phyloP scores from a whole-genome alignment of 2,888 invertebrate species.

The Carabus problematicus region DNA sequence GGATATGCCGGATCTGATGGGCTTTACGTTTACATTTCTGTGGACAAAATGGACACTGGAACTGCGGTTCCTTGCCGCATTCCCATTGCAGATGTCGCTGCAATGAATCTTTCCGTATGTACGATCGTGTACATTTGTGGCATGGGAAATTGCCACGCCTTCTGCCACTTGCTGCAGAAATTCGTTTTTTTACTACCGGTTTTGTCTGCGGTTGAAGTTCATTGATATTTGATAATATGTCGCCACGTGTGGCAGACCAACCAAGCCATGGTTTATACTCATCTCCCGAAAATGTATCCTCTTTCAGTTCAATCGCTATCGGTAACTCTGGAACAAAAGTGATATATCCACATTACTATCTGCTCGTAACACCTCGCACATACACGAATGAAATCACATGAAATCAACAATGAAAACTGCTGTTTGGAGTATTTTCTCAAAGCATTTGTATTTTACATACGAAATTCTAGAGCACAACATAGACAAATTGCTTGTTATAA shows the following conservation, averaged over 20 bases:
- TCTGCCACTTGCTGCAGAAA: constrained; percentile 59
- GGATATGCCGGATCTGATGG: constrained; percentile 65
- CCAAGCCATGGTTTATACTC: constrained; percentile 45
- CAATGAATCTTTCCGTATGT: constrained; percentile 79
- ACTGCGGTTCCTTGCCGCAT: constrained; percentile 75
- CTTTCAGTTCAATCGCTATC: constrained; percentile 53
- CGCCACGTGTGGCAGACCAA: constrained; percentile 44
- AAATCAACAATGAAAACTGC: too few relatives aligned
- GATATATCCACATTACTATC: constrained; percentile 14
- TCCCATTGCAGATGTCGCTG: constrained; percentile 80
- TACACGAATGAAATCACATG: too few relatives aligned
- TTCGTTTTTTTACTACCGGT: constrained; percentile 51
- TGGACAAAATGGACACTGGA: constrained; percentile 74
- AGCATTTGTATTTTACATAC: too few relatives aligned
- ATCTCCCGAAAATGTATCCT: constrained; percentile 46
- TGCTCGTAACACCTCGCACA: constrained; percentile 1
- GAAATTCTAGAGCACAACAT: too few relatives aligned
- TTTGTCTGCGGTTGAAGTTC: constrained; percentile 7
- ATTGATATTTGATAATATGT: constrained; percentile 30
- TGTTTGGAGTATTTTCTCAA: too few relatives aligned
- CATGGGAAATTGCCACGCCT: constrained; percentile 64
- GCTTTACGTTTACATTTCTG: constrained; percentile 73
- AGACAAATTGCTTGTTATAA: too few relatives aligned
- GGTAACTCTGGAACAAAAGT: constrained; percentile 49
- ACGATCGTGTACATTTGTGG: constrained; percentile 77